Percentiles rank a stretch among this genome's conserved stretches.
These are phyloP conservation scores for Danaus chrysippus DNA, from an alignment of 2,888 invertebrate species.

Conservation along the genomic window DNA sequence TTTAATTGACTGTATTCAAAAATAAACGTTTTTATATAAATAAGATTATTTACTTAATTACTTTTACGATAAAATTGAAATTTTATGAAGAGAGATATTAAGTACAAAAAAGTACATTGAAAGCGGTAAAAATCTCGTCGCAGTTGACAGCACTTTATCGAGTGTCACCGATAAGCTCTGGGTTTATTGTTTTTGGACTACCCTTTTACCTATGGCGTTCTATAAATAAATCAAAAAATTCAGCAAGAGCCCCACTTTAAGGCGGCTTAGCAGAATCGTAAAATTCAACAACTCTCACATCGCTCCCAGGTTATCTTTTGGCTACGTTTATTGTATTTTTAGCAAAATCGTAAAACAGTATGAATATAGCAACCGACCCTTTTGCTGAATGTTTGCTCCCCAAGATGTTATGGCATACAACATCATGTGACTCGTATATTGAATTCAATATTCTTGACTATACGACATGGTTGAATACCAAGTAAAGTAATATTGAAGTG, in stretches of 20 bases:
- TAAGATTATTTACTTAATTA: no score
- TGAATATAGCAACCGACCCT: slow-evolving; percentile 71
- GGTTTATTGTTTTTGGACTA: slow-evolving; percentile 75
- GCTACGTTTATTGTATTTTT: slow-evolving; percentile 68
- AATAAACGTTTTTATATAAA: no score
- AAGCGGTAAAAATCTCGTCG: slow-evolving; percentile 12
- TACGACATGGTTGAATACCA: no score
- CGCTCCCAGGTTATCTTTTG: slow-evolving; percentile 73
- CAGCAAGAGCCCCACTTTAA: slow-evolving; percentile 77
- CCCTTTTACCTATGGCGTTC: slow-evolving; percentile 72
- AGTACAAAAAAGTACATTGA: not conserved
- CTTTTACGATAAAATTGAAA: slow-evolving; percentile 54
- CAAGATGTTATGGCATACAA: slow-evolving; percentile 39
- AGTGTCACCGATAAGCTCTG: slow-evolving; percentile 49
- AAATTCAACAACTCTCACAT: slow-evolving; percentile 75
- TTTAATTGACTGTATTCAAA: no score
- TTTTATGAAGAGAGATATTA: no score
- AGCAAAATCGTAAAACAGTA: slow-evolving; percentile 75
- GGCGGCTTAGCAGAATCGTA: slow-evolving; percentile 78
- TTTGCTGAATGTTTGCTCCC: slow-evolving; percentile 67
- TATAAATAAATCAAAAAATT: slow-evolving; percentile 80
- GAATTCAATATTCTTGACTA: no score
- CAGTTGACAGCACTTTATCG: slow-evolving; percentile 14
- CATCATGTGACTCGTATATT: not conserved
- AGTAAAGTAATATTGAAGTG: no score